Base-by-base conservation (phyloP, 2,888 invertebrate species). In the Linyphia triangularis region DNA sequence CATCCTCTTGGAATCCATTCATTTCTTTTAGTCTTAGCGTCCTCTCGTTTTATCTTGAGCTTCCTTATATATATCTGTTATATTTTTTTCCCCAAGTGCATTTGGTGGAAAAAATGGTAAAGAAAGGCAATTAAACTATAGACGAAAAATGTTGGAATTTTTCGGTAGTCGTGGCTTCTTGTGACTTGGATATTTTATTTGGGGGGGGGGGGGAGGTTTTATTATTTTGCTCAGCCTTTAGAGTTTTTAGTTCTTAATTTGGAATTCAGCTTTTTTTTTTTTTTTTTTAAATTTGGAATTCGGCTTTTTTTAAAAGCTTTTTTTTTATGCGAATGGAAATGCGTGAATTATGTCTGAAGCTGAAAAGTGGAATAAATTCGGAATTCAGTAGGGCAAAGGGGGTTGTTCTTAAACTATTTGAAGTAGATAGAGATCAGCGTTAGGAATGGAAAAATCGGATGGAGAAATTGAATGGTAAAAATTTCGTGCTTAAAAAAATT, bases 101-200 rank as follows among this genome's bases (percentile, higher is more conserved):
- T 51, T 30, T 67, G 67, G 7, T 67, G 67, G 10, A 51, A 67
- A 67, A 30, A 19, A 19, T 7, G 59, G 57, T 28, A 77, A 63
- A 77, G 61, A 63, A 77, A 77, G 77, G 77, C 77, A 77, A 77
- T 77, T 77, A 77, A 63, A 77, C 26, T 77, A 61, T 26, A 51
- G n/a, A 51, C 51, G 51, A 16, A 51, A n/a, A 37, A 33, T 40
- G 77, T 63, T 24, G 77, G 40, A 77, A 77, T 77, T 63, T 77
- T 77, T 63, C 40, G 13, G 51, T 13, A 77, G 77, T 77, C 63
- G 77, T 63, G 37, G 61, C 26, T 67, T 67, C 51, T 51, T 16
- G 13, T 51, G 13, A 5, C 16, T 10, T 43, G 16, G 16, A 16
- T 13, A 2, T 63, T 26, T 63, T 63, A 7, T 63, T 28, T 63